These are phyloP conservation scores for Chalcis sispes DNA, from an alignment of 2,888 invertebrate species.

Conservation along the genomic window DNA sequence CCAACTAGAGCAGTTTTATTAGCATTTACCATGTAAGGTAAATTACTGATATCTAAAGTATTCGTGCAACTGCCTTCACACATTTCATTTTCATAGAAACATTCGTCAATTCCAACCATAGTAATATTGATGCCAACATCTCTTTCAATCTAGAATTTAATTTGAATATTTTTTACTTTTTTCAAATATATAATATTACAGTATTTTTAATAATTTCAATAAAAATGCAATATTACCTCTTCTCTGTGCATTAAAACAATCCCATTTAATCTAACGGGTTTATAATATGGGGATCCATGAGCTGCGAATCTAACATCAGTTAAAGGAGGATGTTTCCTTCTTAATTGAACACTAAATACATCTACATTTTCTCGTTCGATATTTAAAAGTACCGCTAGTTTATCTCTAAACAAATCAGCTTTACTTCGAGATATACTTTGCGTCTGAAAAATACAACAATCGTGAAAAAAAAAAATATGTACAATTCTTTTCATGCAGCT, in stretches of 20 bases:
- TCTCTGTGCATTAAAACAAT: slow-evolving; percentile 94
- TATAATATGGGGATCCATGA: slow-evolving; percentile 96
- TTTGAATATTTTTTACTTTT: background rate
- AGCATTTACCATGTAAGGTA: slow-evolving; percentile 97
- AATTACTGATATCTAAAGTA: slow-evolving; percentile 89
- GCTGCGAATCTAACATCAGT: slow-evolving; percentile 96
- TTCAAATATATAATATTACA: too few species aligned
- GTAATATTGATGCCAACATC: slow-evolving; percentile 97
- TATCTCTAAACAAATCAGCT: slow-evolving; percentile 91
- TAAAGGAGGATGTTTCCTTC: slow-evolving; percentile 90
- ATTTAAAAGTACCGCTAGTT: slow-evolving; percentile 89
- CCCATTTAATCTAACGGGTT: slow-evolving; percentile 95
- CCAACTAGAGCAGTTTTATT: slow-evolving; percentile 98
- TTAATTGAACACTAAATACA: slow-evolving; percentile 95
- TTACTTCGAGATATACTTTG: slow-evolving; percentile 91
- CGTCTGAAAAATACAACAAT: slow-evolving; percentile 75
- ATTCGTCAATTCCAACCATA: slow-evolving; percentile 98
- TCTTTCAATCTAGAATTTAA: slow-evolving; percentile 83
- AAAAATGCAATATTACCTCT: slow-evolving; percentile 77
- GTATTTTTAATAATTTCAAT: background rate
- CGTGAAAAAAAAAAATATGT: slow-evolving; percentile 8
- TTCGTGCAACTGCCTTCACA: slow-evolving; percentile 98
- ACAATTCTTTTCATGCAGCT: too few species aligned
- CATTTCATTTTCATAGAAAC: slow-evolving; percentile 94
- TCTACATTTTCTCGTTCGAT: slow-evolving; percentile 94